phyloP scores from a whole-genome alignment of 2,888 invertebrate genomes.

The Scaptomyza cyrtandrae region DNA sequence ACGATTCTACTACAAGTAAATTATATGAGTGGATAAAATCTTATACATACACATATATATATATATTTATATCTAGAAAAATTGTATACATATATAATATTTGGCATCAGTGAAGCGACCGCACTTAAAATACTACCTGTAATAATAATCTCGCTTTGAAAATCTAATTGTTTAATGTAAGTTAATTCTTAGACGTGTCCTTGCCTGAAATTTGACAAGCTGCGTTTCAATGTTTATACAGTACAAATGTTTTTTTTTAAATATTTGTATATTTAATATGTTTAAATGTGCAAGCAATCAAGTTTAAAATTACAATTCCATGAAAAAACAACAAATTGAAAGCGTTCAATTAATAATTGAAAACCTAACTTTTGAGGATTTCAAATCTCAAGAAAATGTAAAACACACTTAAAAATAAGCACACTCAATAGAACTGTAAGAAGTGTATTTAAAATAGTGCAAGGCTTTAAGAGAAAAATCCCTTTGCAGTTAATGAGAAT shows the following conservation, averaged over 20 bases:
- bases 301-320: constrained; percentile 5
- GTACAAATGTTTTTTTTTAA: constrained; percentile 22
- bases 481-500: neutral
- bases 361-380: neutral
- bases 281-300: constrained; percentile 36
- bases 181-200: constrained; percentile 43
- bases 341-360: constrained; percentile 4
- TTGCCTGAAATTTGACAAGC: constrained; percentile 5
- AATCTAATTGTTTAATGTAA: constrained; percentile 50
- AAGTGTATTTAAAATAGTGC: neutral
- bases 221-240: constrained; percentile 44
- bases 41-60: constrained; percentile 1
- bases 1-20: constrained; percentile 56
- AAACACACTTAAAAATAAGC: neutral
- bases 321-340: constrained; percentile 4
- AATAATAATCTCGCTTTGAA: constrained; percentile 17
- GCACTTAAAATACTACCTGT: neutral
- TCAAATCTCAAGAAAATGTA: constrained; percentile 5
- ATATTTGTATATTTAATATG: neutral
- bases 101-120: constrained; percentile 3
- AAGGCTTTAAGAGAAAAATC: neutral
- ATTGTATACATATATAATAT: neutral
- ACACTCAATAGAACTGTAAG: neutral
- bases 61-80: neutral
- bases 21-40: constrained; percentile 13